These are phyloP conservation scores for Drosophila kokeensis DNA, from an alignment of 2,888 invertebrate genomes.

Conservation along the genomic window DNA sequence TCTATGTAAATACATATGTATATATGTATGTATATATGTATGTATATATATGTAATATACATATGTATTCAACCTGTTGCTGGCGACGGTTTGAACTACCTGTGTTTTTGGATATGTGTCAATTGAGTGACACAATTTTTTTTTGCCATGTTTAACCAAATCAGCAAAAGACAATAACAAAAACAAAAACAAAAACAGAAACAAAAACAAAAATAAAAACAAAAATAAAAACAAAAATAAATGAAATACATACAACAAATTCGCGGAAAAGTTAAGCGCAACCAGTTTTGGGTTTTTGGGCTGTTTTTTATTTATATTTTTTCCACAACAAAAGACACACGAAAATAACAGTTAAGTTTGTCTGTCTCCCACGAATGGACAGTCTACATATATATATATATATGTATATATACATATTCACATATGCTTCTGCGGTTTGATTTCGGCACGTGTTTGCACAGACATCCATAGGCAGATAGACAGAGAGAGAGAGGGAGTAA, in stretches of 20 bases:
- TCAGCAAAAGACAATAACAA: slow-evolving; percentile 49
- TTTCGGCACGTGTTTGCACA: slow-evolving; percentile 58
- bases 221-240: slow-evolving; percentile 18
- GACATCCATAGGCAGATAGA: slow-evolving; percentile 23
- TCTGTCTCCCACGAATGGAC: slow-evolving; percentile 30
- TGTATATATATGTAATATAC: neutral
- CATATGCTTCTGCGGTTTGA: slow-evolving; percentile 13
- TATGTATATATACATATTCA: slow-evolving; percentile 7
- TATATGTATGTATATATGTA: neutral
- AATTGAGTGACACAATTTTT: slow-evolving; percentile 65
- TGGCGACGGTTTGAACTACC: slow-evolving; percentile 17
- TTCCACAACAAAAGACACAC: slow-evolving; percentile 29
- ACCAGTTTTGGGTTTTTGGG: slow-evolving; percentile 55
- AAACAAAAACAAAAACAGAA: slow-evolving; percentile 17
- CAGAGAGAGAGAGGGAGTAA: slow-evolving; percentile 2
- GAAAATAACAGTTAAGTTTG: slow-evolving; percentile 61
- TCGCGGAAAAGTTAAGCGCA: slow-evolving; percentile 59
- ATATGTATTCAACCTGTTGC: slow-evolving; percentile 34
- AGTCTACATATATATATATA: slow-evolving; percentile 17
- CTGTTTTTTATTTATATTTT: slow-evolving; percentile 28
- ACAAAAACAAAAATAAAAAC: slow-evolving; percentile 9
- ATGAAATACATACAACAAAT: slow-evolving; percentile 37
- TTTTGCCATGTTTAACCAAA: slow-evolving; percentile 50
- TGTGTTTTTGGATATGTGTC: slow-evolving; percentile 60
- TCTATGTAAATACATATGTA: too few species aligned